phyloP scores from a whole-genome alignment of 1,140 invertebrate genomes.

The Nylanderia fulva region DNA sequence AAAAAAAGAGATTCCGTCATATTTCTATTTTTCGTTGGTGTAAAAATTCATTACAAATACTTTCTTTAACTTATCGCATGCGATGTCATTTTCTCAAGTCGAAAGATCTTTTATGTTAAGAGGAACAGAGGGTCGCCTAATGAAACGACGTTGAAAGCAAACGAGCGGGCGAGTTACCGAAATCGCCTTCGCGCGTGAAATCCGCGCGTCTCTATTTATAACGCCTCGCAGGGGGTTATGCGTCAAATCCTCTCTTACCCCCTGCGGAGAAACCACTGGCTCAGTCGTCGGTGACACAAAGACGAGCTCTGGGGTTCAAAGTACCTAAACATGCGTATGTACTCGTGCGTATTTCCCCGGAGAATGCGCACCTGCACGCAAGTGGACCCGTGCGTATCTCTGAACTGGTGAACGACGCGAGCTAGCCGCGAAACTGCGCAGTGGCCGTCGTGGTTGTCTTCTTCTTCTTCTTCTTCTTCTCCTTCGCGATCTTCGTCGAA shows the following conservation, averaged over 20 bases:
- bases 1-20: not conserved
- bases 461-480: constrained; percentile 16
- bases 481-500: constrained; percentile 58
- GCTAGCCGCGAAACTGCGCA: constrained; percentile 47
- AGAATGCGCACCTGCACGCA: constrained; percentile 42
- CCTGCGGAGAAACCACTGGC: constrained; percentile 65
- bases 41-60: not conserved
- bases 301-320: constrained; percentile 47
- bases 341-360: constrained; percentile 38
- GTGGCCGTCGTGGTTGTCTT: constrained; percentile 42
- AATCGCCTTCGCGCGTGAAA: constrained; percentile 20
- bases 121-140: constrained; percentile 9
- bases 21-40: not conserved
- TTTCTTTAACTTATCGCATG: not conserved
- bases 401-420: constrained; percentile 13
- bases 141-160: not conserved
- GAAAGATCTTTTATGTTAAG: not conserved
- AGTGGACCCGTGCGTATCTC: not conserved
- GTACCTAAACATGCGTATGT: constrained; percentile 48
- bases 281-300: constrained; percentile 56
- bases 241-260: constrained; percentile 62
- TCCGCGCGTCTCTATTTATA: constrained; percentile 51
- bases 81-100: not conserved
- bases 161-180: constrained; percentile 4
- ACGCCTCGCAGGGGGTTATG: constrained; percentile 33